phyloP scores from a whole-genome alignment of 53 echinoderm and acorn worm genomes.

The Patiria pectinifera region DNA sequence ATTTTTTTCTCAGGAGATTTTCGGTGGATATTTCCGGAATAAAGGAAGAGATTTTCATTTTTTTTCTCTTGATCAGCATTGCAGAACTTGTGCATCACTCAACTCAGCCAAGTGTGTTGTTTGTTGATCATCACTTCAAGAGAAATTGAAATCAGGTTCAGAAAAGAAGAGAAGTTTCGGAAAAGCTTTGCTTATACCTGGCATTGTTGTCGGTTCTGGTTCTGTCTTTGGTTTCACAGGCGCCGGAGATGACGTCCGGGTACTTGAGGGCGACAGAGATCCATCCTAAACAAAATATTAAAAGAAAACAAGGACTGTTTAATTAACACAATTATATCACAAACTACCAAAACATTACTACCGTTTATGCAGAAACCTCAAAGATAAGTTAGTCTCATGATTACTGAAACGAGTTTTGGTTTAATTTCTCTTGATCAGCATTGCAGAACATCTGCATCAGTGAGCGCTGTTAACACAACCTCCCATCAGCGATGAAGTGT shows the following conservation, averaged over 20 bases:
- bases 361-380: too few species aligned
- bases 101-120: slow-evolving; percentile 42
- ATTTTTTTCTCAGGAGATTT: too few species aligned
- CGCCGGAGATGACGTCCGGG: slow-evolving; percentile 79
- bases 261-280: slow-evolving; percentile 86
- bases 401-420: not conserved
- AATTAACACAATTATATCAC: too few species aligned
- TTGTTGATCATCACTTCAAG: slow-evolving; percentile 49
- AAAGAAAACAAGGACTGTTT: not conserved
- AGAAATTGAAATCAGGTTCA: not conserved
- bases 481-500: slow-evolving; percentile 35
- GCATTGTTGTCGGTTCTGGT: slow-evolving; percentile 51
- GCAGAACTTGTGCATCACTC: slow-evolving; percentile 69
- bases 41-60: not conserved
- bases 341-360: too few species aligned
- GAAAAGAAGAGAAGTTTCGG: not conserved
- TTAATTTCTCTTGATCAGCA: slow-evolving; percentile 69
- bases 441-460: slow-evolving; percentile 72
- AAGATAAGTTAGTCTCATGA: not conserved
- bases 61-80: slow-evolving; percentile 75
- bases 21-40: not conserved
- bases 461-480: not conserved
- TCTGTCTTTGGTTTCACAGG: slow-evolving; percentile 53
- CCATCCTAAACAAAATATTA: slow-evolving; percentile 65
- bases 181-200: not conserved